A percentile compares a stretch with the other conserved stretches of the same genome.
phyloP scores from a whole-genome alignment of 2,113 vertebrate genomes.

The Oreochromis niloticus region DNA sequence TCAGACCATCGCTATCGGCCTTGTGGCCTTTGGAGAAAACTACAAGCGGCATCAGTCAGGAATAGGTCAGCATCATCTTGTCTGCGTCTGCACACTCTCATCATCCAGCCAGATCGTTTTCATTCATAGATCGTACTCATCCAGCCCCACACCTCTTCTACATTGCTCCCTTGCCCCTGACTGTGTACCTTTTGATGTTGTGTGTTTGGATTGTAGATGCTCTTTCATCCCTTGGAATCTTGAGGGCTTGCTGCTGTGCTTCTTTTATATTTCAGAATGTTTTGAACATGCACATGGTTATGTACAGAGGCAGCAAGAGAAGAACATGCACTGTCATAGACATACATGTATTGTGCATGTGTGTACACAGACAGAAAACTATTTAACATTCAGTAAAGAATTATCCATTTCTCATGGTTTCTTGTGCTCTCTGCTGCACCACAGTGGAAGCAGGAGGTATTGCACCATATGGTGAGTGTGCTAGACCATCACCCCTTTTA shows the following conservation, averaged over 20 bases:
- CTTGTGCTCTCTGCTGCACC: constrained; percentile 72
- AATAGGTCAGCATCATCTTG: constrained; percentile 74
- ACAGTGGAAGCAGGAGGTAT: constrained; percentile 74
- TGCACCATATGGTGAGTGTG: constrained; percentile 74
- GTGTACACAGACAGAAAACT: not conserved
- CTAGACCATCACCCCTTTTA: not conserved
- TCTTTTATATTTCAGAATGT: constrained; percentile 51
- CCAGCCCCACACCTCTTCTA: not conserved
- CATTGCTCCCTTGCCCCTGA: constrained; percentile 29
- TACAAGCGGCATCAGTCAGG: constrained; percentile 82
- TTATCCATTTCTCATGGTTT: constrained; percentile 33
- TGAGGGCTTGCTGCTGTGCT: constrained; percentile 8
- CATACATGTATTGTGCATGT: not conserved
- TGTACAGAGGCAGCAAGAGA: not conserved
- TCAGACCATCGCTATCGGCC: constrained; percentile 85
- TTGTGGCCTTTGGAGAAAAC: constrained; percentile 89
- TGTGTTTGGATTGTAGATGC: constrained; percentile 48
- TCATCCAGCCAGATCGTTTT: constrained; percentile 19
- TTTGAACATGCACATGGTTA: constrained; percentile 35
- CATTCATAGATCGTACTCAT: constrained; percentile 38
- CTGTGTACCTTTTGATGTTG: constrained; percentile 50
- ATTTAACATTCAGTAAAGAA: constrained; percentile 12
- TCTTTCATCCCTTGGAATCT: constrained; percentile 46
- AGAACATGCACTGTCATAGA: not conserved
- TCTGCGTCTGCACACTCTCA: constrained; percentile 1